These are phyloP conservation scores for Guaruba guarouba DNA, from an alignment of 2,113 vertebrate genomes.

Conservation along the genomic window DNA sequence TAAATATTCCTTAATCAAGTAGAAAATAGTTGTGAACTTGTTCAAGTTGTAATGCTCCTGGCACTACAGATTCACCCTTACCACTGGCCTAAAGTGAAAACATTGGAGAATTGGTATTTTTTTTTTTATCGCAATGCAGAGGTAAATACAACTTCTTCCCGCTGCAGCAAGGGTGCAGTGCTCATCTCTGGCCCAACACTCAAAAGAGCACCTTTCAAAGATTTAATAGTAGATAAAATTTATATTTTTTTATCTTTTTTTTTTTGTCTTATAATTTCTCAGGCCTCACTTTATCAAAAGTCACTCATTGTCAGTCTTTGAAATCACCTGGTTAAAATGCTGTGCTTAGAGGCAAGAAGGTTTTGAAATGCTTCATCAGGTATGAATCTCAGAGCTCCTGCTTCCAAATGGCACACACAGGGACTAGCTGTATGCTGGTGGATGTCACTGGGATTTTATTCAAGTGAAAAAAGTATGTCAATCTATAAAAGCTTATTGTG, in stretches of 20 bases:
- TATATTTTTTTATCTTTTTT: not conserved
- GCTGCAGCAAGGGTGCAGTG: not conserved
- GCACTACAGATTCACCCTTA: not conserved
- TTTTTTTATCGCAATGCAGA: not conserved
- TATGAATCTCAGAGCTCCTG: not conserved
- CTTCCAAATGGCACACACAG: not conserved
- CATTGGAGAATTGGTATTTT: not conserved
- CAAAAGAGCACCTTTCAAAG: not conserved
- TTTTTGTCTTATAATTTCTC: not conserved
- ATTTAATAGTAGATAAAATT: not conserved
- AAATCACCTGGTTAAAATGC: not conserved
- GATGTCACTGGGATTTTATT: not conserved
- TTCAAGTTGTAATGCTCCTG: not conserved
- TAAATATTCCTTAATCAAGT: not conserved
- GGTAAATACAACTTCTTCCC: not conserved
- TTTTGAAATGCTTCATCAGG: not conserved
- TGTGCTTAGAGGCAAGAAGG: not conserved
- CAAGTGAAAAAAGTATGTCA: not conserved
- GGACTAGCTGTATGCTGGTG: not conserved
- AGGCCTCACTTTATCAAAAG: not conserved
- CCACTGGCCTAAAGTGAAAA: not conserved
- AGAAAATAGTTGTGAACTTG: not conserved
- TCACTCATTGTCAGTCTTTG: not conserved
- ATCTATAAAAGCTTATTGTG: not conserved
- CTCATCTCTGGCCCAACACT: accelerated